Evolutionary conservation across 2,888 invertebrate species (phyloP).

Genomic region (Cynaeus angustus): DNA sequence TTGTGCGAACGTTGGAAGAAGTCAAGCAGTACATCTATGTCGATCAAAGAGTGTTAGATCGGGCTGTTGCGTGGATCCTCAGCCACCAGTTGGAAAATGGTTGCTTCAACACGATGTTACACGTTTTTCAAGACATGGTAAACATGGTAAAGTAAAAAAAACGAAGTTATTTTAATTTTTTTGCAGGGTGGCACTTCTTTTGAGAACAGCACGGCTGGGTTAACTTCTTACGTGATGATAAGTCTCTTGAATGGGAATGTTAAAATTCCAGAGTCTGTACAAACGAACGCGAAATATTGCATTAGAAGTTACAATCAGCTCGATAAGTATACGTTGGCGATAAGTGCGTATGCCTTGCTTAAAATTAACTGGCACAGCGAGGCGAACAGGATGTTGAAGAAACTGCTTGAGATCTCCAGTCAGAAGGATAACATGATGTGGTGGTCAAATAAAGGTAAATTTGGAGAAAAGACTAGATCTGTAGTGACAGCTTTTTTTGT

Average conservation of each 20-base stretch:
- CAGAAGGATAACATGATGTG: constrained; percentile 71
- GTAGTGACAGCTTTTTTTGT: neutral
- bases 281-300: constrained; percentile 77
- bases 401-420: constrained; percentile 70
- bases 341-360: constrained; percentile 74
- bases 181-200: constrained; percentile 75
- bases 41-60: constrained; percentile 73
- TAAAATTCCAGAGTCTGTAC: constrained; percentile 71
- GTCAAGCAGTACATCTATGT: constrained; percentile 74
- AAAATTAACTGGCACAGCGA: constrained; percentile 71
- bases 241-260: constrained; percentile 78
- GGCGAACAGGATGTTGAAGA: constrained; percentile 69
- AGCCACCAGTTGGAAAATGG: constrained; percentile 83
- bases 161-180: too few species aligned
- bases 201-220: constrained; percentile 75
- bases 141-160: too few species aligned
- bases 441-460: constrained; percentile 73
- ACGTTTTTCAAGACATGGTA: constrained; percentile 77
- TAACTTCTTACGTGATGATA: constrained; percentile 81
- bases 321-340: constrained; percentile 73
- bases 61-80: constrained; percentile 77
- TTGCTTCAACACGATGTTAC: constrained; percentile 81
- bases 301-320: constrained; percentile 69
- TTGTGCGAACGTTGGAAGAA: constrained; percentile 81
- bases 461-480: neutral